These are phyloP conservation scores for Tetramorium simillimum DNA, from an alignment of 1,140 invertebrate species.

Conservation along the genomic window DNA sequence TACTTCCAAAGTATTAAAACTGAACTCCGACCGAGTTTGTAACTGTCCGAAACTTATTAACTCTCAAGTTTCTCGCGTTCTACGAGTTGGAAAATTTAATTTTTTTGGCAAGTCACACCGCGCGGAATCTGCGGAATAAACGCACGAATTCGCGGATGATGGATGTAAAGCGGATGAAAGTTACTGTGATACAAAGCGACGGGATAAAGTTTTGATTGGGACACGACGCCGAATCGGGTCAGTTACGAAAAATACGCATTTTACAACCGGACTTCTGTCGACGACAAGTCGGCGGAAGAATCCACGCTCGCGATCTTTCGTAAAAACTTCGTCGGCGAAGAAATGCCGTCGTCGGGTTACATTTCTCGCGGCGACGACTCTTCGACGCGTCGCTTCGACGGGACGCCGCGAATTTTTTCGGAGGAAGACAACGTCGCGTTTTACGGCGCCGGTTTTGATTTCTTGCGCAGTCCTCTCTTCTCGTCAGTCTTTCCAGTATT, in stretches of 20 bases:
- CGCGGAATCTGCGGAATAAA: slow-evolving; percentile 22
- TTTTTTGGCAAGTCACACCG: background rate
- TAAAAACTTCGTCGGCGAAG: slow-evolving; percentile 49
- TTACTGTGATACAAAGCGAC: slow-evolving; percentile 15
- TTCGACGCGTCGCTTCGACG: slow-evolving; percentile 19
- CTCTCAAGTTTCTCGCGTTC: background rate
- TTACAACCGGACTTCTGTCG: slow-evolving; percentile 50
- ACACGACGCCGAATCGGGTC: slow-evolving; percentile 31
- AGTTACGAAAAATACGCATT: slow-evolving; percentile 40
- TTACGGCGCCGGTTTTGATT: slow-evolving; percentile 39
- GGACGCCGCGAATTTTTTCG: slow-evolving; percentile 16
- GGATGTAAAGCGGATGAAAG: slow-evolving; percentile 26
- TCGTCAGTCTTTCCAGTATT: slow-evolving; percentile 17
- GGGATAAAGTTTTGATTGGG: slow-evolving; percentile 65
- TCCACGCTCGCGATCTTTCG: slow-evolving; percentile 1
- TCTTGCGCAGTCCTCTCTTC: background rate
- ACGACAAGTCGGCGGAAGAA: slow-evolving; percentile 41
- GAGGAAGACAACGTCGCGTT: slow-evolving; percentile 18
- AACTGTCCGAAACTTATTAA: background rate
- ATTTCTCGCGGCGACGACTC: slow-evolving; percentile 22
- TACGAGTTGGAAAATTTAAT: slow-evolving; percentile 32
- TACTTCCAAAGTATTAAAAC: background rate
- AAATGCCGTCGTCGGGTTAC: slow-evolving; percentile 24
- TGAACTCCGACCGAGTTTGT: background rate
- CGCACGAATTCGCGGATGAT: slow-evolving; percentile 13